Evolutionary conservation across 2,113 vertebrate genomes (phyloP).

Genomic region (Lasiurus borealis): DNA sequence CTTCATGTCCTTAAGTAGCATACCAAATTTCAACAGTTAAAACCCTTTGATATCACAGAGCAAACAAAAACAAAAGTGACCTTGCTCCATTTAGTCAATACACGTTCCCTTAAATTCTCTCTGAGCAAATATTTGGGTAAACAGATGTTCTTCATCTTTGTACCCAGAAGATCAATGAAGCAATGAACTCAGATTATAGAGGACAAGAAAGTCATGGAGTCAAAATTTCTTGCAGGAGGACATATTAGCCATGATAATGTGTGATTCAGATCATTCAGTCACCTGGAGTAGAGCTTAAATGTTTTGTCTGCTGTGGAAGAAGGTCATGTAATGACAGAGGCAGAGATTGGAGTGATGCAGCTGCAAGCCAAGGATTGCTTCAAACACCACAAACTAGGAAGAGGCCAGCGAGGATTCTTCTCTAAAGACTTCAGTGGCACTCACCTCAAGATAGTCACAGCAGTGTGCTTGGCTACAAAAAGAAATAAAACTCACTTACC

Average conservation of each 20-base stretch:
- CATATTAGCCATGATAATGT: neutral
- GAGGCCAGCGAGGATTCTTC: neutral
- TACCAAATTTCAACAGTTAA: slow-evolving; percentile 54
- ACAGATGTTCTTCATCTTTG: slow-evolving; percentile 63
- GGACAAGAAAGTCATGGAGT: neutral
- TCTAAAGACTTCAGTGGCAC: neutral
- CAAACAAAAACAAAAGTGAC: slow-evolving; percentile 49
- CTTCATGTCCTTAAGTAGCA: slow-evolving; percentile 13
- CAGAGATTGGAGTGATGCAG: neutral
- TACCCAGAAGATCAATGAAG: slow-evolving; percentile 65
- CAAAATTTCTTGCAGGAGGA: neutral
- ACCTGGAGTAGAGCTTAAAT: neutral
- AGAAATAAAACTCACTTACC: neutral
- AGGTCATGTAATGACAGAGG: neutral
- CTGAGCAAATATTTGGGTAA: slow-evolving; percentile 67
- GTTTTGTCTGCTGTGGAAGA: neutral
- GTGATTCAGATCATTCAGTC: neutral
- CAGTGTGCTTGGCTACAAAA: neutral
- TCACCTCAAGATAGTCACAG: neutral
- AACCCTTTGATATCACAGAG: slow-evolving; percentile 62
- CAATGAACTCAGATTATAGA: slow-evolving; percentile 20
- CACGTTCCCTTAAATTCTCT: slow-evolving; percentile 39
- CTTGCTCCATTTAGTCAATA: slow-evolving; percentile 73
- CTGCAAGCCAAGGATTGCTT: neutral
- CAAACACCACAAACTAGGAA: neutral